phyloP scores from a whole-genome alignment of 2,888 invertebrate genomes.

The Polietes domitor region DNA sequence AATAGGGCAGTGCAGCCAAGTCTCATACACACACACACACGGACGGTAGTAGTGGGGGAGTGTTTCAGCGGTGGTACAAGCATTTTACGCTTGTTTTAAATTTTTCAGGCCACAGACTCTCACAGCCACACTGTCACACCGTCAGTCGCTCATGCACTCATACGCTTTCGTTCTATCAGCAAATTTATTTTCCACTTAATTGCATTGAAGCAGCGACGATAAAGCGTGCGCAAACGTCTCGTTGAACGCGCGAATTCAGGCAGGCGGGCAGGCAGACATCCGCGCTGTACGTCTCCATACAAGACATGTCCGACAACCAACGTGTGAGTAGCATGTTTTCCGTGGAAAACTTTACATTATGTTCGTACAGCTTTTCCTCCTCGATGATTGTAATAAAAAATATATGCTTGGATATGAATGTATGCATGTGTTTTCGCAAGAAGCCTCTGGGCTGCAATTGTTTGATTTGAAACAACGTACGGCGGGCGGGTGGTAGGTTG shows the following conservation, averaged over 20 bases:
- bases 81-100: constrained; percentile 58
- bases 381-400: background rate
- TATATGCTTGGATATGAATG: too few relatives aligned
- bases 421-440: background rate
- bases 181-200: constrained; percentile 58
- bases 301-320: background rate
- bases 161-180: constrained; percentile 32
- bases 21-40: background rate
- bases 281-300: background rate
- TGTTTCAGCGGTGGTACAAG: constrained; percentile 45
- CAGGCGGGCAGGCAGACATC: background rate
- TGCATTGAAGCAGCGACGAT: constrained; percentile 53
- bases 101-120: constrained; percentile 31
- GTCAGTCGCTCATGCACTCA: background rate
- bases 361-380: background rate
- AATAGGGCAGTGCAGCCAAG: background rate
- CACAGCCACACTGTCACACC: background rate
- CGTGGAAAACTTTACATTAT: background rate
- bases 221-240: constrained; percentile 28
- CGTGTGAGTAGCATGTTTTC: constrained; percentile 12
- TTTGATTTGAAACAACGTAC: background rate
- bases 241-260: constrained; percentile 15
- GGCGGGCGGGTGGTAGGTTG: background rate
- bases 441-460: background rate
- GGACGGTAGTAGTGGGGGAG: constrained; percentile 37